These are phyloP conservation scores for Malurus melanocephalus DNA, from an alignment of 2,113 vertebrate genomes.

Conservation along the genomic window DNA sequence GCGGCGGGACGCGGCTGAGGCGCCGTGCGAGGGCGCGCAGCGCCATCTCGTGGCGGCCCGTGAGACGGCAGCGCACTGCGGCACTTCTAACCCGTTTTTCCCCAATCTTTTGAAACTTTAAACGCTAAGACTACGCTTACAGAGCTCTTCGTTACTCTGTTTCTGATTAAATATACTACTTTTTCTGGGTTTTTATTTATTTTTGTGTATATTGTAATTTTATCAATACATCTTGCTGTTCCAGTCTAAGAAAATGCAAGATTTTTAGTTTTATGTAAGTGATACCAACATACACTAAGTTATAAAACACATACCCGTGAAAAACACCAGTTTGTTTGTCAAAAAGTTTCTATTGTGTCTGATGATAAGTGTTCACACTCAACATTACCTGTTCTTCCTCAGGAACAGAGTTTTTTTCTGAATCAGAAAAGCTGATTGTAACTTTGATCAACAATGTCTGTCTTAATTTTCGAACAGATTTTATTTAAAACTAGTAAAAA, in stretches of 20 bases:
- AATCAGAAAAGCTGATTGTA: not conserved
- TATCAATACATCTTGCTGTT: not conserved
- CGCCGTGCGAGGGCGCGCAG: constrained; percentile 31
- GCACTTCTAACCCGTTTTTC: accelerated
- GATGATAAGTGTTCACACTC: not conserved
- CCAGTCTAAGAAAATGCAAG: not conserved
- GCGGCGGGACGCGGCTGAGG: not conserved
- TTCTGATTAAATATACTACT: not conserved
- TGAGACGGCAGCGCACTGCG: not conserved
- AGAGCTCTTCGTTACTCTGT: not conserved
- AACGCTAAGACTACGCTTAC: accelerated
- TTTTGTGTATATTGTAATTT: not conserved
- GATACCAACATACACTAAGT: not conserved
- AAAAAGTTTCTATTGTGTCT: not conserved
- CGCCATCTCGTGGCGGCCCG: constrained; percentile 48
- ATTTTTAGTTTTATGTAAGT: not conserved
- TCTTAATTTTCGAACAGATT: not conserved
- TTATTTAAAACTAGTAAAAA: not conserved
- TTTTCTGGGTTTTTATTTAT: not conserved
- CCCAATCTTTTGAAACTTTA: accelerated
- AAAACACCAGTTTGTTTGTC: not conserved
- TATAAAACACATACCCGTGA: not conserved
- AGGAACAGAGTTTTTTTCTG: not conserved
- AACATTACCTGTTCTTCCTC: not conserved
- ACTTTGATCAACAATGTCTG: not conserved